Conservation (phyloP, 2,888 invertebrate genomes). For the Drosophila glabriapex region DNA sequence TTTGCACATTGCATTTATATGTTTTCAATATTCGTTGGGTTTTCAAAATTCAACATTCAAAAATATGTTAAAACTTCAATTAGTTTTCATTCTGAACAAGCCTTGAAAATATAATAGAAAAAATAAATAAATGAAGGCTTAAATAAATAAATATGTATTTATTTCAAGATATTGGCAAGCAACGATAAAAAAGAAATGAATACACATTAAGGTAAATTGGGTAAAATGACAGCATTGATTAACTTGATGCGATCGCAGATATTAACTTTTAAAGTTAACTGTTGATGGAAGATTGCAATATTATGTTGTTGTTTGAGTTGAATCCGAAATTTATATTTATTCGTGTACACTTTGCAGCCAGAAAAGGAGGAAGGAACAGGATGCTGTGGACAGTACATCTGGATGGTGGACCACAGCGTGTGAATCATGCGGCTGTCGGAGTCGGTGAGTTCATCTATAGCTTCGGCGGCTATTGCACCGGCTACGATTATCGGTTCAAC, state of each 20-base stretch:
- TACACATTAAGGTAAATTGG: neutral
- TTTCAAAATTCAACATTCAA: neutral
- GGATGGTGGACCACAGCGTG: conserved; percentile 95
- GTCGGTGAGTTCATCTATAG: conserved; percentile 93
- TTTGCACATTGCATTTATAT: neutral
- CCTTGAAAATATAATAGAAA: neutral
- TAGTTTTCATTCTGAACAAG: neutral
- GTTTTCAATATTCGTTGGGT: neutral
- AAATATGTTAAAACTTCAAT: neutral
- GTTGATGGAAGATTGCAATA: neutral
- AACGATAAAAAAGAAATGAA: neutral
- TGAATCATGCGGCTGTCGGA: conserved; percentile 96
- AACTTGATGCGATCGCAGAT: neutral
- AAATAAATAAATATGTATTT: neutral
- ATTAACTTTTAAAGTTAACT: neutral
- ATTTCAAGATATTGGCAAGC: neutral
- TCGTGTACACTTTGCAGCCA: conserved; percentile 1
- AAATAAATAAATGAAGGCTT: neutral
- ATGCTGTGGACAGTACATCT: conserved; percentile 95
- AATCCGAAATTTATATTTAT: neutral
- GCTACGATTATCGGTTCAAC: conserved; percentile 89
- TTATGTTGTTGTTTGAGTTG: neutral
- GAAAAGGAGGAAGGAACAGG: conserved; percentile 2
- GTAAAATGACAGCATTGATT: neutral
- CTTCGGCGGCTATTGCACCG: conserved; percentile 96